Percentiles rank a stretch among this genome's conserved stretches.
These are phyloP conservation scores for Pseudorectes ferrugineus DNA, from an alignment of 2,113 vertebrate species.

Conservation along the genomic window DNA sequence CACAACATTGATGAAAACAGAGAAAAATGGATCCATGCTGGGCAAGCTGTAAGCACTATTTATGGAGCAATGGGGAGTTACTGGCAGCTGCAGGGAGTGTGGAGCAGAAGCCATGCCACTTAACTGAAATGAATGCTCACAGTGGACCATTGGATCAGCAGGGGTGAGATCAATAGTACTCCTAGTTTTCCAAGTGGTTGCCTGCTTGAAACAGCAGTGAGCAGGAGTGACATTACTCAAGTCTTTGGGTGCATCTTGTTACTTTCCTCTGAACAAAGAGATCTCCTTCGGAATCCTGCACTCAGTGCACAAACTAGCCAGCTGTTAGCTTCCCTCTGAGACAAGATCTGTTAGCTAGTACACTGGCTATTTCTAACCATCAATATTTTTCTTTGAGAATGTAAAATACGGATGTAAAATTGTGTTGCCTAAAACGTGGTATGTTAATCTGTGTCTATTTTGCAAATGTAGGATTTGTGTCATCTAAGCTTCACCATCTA, in stretches of 20 bases:
- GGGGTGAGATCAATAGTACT: conserved; percentile 38
- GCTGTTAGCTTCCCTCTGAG: not conserved
- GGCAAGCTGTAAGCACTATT: conserved; percentile 42
- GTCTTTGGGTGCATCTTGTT: conserved; percentile 38
- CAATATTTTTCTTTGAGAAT: not conserved
- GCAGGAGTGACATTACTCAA: not conserved
- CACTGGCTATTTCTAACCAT: not conserved
- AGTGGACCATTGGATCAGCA: conserved; percentile 45
- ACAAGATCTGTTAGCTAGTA: not conserved
- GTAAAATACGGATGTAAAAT: not conserved
- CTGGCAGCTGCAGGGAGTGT: conserved; percentile 17
- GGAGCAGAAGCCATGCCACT: conserved; percentile 41
- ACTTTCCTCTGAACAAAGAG: not conserved
- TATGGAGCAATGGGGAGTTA: conserved; percentile 42
- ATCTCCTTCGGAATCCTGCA: not conserved
- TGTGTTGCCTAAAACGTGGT: not conserved
- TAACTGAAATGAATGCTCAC: conserved; percentile 56
- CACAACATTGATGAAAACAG: not conserved
- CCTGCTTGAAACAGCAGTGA: conserved; percentile 26
- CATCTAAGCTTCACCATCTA: not conserved
- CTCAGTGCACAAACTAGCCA: not conserved
- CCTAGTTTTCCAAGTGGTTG: conserved; percentile 44
- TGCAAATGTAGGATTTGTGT: not conserved
- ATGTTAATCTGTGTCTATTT: not conserved
- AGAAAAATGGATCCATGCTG: conserved; percentile 35